phyloP scores from a whole-genome alignment of 2,888 invertebrate species.

The Petrolisthes manimaculis region DNA sequence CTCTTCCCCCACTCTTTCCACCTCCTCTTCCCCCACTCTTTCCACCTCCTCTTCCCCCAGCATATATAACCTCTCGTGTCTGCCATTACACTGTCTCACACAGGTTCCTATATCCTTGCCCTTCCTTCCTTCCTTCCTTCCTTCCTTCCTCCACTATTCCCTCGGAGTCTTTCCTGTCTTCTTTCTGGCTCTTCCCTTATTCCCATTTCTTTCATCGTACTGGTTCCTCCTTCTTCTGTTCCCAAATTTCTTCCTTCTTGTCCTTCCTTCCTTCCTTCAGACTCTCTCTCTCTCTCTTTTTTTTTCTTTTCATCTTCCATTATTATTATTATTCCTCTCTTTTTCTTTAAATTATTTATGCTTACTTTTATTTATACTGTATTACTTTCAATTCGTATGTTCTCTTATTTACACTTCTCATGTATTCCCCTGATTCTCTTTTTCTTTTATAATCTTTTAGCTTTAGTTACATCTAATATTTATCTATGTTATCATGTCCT shows the following conservation, averaged over 20 bases:
- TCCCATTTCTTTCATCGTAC: not conserved
- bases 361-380: no score
- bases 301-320: not conserved
- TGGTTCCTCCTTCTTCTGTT: not conserved
- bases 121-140: conserved; percentile 15
- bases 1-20: not conserved
- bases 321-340: not conserved
- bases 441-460: no score
- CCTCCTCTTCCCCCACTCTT: not conserved
- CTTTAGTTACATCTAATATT: no score
- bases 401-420: no score
- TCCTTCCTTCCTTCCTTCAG: not conserved
- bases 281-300: not conserved
- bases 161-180: not conserved
- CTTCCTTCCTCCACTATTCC: not conserved
- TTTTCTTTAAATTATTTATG: no score
- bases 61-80: not conserved
- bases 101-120: conserved; percentile 23
- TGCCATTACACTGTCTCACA: conserved; percentile 21
- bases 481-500: no score
- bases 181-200: conserved; percentile 12
- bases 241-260: not conserved
- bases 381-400: no score
- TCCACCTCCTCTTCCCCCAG: not conserved
- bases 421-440: no score